phyloP scores from a whole-genome alignment of 2,797 vertebrate genomes.

The Lutra lutra region DNA sequence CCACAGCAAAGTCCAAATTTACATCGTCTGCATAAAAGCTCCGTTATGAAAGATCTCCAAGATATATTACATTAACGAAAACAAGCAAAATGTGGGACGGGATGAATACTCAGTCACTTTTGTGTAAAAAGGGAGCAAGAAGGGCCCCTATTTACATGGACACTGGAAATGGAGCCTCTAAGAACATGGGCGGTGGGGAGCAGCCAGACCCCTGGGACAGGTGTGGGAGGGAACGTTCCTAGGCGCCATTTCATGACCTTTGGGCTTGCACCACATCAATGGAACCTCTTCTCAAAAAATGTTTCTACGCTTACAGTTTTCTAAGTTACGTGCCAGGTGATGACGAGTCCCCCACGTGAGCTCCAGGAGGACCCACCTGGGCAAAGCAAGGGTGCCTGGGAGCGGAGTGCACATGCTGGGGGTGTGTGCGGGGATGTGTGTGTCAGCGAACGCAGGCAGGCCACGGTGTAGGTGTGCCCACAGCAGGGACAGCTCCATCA shows the following conservation, averaged over 20 bases:
- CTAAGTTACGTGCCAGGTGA: neutral
- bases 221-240: neutral
- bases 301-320: neutral
- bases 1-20: neutral
- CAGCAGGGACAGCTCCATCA: neutral
- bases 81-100: neutral
- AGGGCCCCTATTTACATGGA: neutral
- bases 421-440: neutral
- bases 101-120: neutral
- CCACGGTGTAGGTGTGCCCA: too few relatives aligned
- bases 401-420: accelerated
- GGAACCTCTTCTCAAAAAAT: neutral
- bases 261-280: neutral
- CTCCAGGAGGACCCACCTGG: neutral
- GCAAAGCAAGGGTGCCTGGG: neutral
- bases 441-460: neutral
- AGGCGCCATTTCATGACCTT: neutral
- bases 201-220: neutral
- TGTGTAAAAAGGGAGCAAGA: neutral
- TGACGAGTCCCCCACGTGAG: neutral
- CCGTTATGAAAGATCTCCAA: neutral
- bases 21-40: neutral
- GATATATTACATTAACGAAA: neutral
- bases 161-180: neutral
- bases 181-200: neutral